phyloP scores from a whole-genome alignment of 2,888 invertebrate genomes.

The Linyphia triangularis region DNA sequence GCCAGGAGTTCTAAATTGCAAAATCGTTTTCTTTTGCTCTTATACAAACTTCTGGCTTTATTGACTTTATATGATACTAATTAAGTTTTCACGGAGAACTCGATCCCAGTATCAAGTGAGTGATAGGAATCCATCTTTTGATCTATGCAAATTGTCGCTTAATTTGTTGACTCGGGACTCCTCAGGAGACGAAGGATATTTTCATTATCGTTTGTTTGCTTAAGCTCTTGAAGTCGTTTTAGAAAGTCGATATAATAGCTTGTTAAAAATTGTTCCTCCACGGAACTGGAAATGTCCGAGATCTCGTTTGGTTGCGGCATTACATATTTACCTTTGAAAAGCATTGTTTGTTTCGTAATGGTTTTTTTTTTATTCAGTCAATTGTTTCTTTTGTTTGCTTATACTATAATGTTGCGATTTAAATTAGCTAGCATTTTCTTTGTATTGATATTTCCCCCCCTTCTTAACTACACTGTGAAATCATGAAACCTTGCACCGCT shows the following conservation, averaged over 20 bases:
- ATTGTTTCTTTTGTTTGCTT: too few species aligned
- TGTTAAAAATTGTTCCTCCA: too few species aligned
- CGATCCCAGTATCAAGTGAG: slow-evolving; percentile 5
- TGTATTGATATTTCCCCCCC: too few species aligned
- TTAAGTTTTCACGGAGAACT: slow-evolving; percentile 37
- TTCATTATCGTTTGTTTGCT: slow-evolving; percentile 37
- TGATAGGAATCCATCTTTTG: slow-evolving; percentile 45
- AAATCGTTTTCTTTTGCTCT: not conserved
- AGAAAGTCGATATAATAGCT: not conserved
- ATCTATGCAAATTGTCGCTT: slow-evolving; percentile 54
- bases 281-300: too few species aligned
- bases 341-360: too few species aligned
- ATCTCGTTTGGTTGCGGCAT: too few species aligned
- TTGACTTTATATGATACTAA: slow-evolving; percentile 43
- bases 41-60: slow-evolving; percentile 24
- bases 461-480: too few species aligned
- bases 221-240: slow-evolving; percentile 3
- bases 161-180: slow-evolving; percentile 48
- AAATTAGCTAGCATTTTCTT: too few species aligned
- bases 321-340: too few species aligned
- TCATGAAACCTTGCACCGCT: too few species aligned
- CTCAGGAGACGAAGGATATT: slow-evolving; percentile 20
- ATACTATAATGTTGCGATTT: too few species aligned
- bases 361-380: too few species aligned
- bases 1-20: not conserved